These are phyloP conservation scores for roundworm (Caenorhabditis elegans) DNA, from an alignment of 1,140 invertebrate genomes.

Conservation along the genomic window DNA sequence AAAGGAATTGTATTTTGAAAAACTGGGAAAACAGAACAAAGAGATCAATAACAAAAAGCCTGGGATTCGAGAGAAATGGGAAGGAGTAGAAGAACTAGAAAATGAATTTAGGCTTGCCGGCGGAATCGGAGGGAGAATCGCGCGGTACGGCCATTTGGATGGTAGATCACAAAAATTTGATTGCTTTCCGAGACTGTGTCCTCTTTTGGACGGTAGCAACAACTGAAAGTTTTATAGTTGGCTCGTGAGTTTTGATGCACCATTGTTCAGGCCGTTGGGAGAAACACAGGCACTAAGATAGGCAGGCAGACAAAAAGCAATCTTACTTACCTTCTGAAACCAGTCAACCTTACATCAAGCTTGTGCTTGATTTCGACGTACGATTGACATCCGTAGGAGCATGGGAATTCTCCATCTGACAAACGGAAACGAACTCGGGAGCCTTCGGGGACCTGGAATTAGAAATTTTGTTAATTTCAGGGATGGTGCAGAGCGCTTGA, in stretches of 20 bases:
- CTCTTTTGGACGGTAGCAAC: slow-evolving; percentile 66
- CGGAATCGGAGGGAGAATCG: slow-evolving; percentile 65
- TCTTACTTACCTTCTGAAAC: slow-evolving; percentile 62
- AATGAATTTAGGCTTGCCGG: slow-evolving; percentile 51
- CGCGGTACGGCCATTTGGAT: slow-evolving; percentile 65
- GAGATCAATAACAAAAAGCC: slow-evolving; percentile 1
- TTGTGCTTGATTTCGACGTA: slow-evolving; percentile 66
- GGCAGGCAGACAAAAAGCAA: too few species aligned
- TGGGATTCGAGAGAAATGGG: background rate
- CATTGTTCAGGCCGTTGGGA: too few species aligned
- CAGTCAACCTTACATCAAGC: slow-evolving; percentile 60
- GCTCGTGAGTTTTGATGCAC: too few species aligned
- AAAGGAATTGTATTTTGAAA: background rate
- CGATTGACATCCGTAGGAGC: slow-evolving; percentile 63
- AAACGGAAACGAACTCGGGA: slow-evolving; percentile 63
- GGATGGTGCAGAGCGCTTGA: too few species aligned
- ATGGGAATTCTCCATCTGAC: slow-evolving; percentile 65
- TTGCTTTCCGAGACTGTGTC: slow-evolving; percentile 64
- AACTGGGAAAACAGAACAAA: background rate
- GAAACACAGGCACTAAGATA: too few species aligned
- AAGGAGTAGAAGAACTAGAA: background rate
- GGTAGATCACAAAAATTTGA: slow-evolving; percentile 66
- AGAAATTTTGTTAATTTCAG: background rate
- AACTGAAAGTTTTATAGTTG: slow-evolving; percentile 59
- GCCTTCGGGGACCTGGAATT: slow-evolving; percentile 55